These are phyloP conservation scores for Athene cunicularia DNA, from an alignment of 2,113 vertebrate species.

Conservation along the genomic window DNA sequence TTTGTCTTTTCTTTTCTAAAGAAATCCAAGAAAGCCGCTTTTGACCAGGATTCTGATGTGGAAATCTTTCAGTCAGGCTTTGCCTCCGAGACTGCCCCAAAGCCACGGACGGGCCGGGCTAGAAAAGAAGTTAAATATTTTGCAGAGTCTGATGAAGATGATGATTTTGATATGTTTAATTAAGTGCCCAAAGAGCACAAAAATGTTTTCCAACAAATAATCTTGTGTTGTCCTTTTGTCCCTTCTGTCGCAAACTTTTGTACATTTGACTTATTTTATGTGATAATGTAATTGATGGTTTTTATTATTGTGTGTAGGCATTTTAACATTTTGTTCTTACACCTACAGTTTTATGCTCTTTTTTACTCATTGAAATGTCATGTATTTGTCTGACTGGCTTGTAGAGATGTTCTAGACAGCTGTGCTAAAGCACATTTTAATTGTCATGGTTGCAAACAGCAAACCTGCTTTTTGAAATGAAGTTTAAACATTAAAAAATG, in stretches of 20 bases:
- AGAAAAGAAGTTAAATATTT: slow-evolving; percentile 97
- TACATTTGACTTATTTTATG: slow-evolving; percentile 96
- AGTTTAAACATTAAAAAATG: slow-evolving; percentile 95
- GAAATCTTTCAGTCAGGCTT: slow-evolving; percentile 82
- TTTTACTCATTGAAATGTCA: slow-evolving; percentile 95
- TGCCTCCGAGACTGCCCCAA: slow-evolving; percentile 71
- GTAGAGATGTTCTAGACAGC: slow-evolving; percentile 93
- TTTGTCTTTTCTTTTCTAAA: slow-evolving; percentile 46
- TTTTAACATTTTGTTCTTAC: slow-evolving; percentile 99
- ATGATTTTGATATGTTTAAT: slow-evolving; percentile 93
- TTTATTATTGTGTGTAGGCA: slow-evolving; percentile 95
- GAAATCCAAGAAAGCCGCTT: slow-evolving; percentile 87
- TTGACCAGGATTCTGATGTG: slow-evolving; percentile 85
- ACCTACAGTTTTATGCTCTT: slow-evolving; percentile 93
- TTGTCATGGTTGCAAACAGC: slow-evolving; percentile 88
- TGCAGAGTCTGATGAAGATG: slow-evolving; percentile 88
- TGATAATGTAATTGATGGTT: slow-evolving; percentile 94
- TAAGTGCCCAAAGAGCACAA: slow-evolving; percentile 82
- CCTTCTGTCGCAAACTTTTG: slow-evolving; percentile 93
- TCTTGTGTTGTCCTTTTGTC: slow-evolving; percentile 83
- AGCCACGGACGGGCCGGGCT: slow-evolving; percentile 86
- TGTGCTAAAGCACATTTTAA: slow-evolving; percentile 95
- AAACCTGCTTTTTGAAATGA: slow-evolving; percentile 97
- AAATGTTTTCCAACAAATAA: slow-evolving; percentile 77
- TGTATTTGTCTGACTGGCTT: slow-evolving; percentile 94